A percentile compares a stretch with the other conserved stretches of the same genome.
Evolutionary conservation across 2,888 invertebrate species (phyloP).

Genomic region (Ypsolopha scabrella): DNA sequence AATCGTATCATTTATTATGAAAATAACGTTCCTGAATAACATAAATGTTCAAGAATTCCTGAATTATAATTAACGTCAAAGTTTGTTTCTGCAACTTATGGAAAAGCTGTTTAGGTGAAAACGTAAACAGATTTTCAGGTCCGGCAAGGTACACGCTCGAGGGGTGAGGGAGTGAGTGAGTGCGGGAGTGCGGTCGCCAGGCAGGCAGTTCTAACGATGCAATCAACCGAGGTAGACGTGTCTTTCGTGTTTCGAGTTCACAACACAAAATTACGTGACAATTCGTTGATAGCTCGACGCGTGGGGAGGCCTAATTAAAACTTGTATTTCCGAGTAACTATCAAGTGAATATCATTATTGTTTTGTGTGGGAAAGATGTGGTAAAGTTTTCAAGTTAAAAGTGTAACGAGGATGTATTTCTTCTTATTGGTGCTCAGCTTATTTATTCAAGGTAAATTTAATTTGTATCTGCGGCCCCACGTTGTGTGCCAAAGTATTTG

Average conservation of each 20-base stretch:
- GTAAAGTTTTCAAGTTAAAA: conserved; percentile 35
- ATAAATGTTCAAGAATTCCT: no score
- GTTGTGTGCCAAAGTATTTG: conserved; percentile 16
- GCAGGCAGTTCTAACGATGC: conserved; percentile 29
- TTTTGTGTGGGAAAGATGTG: conserved; percentile 23
- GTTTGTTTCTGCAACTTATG: no score
- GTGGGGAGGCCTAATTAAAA: background rate
- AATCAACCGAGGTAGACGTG: background rate
- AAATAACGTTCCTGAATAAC: no score
- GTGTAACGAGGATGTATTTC: conserved; percentile 56
- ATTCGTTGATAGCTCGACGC: background rate
- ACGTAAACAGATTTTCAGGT: background rate
- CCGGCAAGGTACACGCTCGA: background rate
- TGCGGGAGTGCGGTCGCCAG: conserved; percentile 25
- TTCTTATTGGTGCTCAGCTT: conserved; percentile 46
- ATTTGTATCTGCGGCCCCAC: conserved; percentile 9
- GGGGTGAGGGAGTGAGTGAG: no score
- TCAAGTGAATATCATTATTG: background rate
- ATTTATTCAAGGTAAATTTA: conserved; percentile 48
- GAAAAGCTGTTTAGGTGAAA: no score
- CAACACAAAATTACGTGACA: conserved; percentile 1
- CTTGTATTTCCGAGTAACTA: background rate
- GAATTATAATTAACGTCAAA: no score
- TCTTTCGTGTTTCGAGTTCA: background rate
- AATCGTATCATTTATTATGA: no score